A percentile compares a stretch with the other conserved stretches of the same genome.
These are phyloP conservation scores for Halichoerus grypus DNA, from an alignment of 2,113 vertebrate genomes.

Conservation along the genomic window DNA sequence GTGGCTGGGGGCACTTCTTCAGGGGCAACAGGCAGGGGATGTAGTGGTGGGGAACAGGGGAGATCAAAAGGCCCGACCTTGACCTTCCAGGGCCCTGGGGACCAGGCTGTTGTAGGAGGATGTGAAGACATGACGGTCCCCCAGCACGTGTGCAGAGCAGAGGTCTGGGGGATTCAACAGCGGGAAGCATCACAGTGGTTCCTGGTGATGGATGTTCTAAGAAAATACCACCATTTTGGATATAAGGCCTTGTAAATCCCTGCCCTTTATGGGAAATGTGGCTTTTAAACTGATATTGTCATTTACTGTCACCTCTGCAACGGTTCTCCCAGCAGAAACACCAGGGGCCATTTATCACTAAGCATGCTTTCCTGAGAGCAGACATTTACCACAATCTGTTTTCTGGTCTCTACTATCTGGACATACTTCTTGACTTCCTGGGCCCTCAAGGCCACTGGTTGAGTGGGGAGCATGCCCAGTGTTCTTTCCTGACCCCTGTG, in stretches of 20 bases:
- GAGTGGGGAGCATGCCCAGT: rapidly evolving
- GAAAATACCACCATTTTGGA: not conserved
- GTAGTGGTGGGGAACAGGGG: too few species aligned
- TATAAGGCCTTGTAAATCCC: not conserved
- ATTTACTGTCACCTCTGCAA: rapidly evolving
- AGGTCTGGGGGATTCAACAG: rapidly evolving
- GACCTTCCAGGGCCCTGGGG: not conserved
- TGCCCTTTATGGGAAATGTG: not conserved
- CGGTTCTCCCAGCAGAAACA: not conserved
- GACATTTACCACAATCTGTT: rapidly evolving
- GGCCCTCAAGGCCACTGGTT: rapidly evolving
- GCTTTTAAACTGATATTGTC: not conserved
- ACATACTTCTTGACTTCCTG: too few species aligned
- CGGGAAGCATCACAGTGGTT: not conserved
- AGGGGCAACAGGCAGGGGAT: not conserved
- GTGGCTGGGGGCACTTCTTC: not conserved
- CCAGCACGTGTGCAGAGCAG: not conserved
- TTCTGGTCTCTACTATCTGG: not conserved
- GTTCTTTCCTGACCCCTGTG: rapidly evolving
- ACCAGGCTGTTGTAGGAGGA: too few species aligned
- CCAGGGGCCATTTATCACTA: not conserved
- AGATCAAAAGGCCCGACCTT: not conserved
- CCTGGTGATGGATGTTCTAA: not conserved
- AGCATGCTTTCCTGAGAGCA: not conserved
- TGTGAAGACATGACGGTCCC: too few species aligned